These are phyloP conservation scores for Sialis lutaria DNA, from an alignment of 2,888 invertebrate species.

Conservation along the genomic window DNA sequence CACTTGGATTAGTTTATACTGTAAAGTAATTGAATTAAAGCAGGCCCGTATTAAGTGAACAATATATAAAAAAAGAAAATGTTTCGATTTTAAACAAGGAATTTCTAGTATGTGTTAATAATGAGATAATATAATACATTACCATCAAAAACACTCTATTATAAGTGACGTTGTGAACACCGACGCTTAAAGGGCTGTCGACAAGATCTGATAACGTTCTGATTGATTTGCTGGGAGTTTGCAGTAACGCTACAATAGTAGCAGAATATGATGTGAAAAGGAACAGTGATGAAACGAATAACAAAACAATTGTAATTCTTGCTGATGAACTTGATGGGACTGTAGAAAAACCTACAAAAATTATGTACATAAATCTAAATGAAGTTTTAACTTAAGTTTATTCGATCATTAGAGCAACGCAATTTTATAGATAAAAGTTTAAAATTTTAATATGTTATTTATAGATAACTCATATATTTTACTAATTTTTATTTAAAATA, in stretches of 20 bases:
- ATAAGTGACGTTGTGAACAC: slow-evolving; percentile 40
- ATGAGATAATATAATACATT: background rate
- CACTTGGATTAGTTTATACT: no score
- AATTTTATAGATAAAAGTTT: no score
- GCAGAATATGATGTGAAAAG: slow-evolving; percentile 47
- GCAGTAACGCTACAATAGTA: slow-evolving; percentile 42
- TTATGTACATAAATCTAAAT: background rate
- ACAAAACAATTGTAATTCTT: slow-evolving; percentile 34
- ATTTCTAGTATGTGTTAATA: background rate
- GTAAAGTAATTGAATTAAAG: no score
- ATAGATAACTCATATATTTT: no score
- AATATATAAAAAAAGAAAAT: background rate
- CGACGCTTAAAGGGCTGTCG: slow-evolving; percentile 34
- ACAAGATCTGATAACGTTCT: slow-evolving; percentile 34
- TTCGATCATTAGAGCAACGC: no score
- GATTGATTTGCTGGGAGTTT: slow-evolving; percentile 41
- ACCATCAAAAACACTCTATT: slow-evolving; percentile 37
- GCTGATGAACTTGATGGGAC: slow-evolving; percentile 27
- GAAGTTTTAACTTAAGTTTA: background rate
- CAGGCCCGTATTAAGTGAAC: no score
- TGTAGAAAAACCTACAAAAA: slow-evolving; percentile 27
- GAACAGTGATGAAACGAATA: slow-evolving; percentile 35
- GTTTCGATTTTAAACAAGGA: background rate
- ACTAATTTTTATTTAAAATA: no score
- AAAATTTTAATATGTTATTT: no score